These are phyloP conservation scores for Onychostruthus taczanowskii DNA, from an alignment of 2,113 vertebrate species.

Conservation along the genomic window DNA sequence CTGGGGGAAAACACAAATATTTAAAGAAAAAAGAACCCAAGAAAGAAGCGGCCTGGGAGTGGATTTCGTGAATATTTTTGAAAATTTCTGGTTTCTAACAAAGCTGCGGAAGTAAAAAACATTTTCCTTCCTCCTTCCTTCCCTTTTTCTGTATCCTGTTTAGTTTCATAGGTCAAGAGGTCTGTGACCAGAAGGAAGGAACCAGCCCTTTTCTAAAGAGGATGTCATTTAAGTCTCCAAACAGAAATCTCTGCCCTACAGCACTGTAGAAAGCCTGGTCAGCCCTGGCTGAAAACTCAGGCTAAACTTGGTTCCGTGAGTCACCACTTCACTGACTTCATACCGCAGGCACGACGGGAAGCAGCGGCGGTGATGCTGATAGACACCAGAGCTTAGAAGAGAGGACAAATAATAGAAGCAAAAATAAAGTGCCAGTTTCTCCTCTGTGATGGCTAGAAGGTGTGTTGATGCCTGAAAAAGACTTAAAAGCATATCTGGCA, in stretches of 20 bases:
- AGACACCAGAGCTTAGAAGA: not conserved
- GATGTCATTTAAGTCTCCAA: not conserved
- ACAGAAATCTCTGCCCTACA: not conserved
- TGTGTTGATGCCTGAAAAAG: not conserved
- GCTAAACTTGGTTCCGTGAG: not conserved
- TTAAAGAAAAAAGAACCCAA: not conserved
- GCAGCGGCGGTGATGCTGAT: fast-evolving
- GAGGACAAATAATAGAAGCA: not conserved
- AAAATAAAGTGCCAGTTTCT: not conserved
- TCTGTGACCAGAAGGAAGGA: constrained; percentile 33
- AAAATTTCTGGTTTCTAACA: not conserved
- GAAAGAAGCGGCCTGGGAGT: not conserved
- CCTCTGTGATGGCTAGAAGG: not conserved
- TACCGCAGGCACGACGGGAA: not conserved
- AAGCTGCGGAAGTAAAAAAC: not conserved
- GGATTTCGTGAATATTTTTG: not conserved
- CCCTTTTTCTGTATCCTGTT: constrained; percentile 12
- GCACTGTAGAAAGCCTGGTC: not conserved
- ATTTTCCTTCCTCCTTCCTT: not conserved
- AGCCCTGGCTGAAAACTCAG: not conserved
- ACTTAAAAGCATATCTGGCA: not conserved
- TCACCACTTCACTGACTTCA: not conserved
- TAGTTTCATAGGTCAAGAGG: constrained; percentile 11
- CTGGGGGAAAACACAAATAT: not conserved
- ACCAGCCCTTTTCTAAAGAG: not conserved